phyloP scores from a whole-genome alignment of 2,797 vertebrate genomes.

The Microctenopoma stevenorrisi region DNA sequence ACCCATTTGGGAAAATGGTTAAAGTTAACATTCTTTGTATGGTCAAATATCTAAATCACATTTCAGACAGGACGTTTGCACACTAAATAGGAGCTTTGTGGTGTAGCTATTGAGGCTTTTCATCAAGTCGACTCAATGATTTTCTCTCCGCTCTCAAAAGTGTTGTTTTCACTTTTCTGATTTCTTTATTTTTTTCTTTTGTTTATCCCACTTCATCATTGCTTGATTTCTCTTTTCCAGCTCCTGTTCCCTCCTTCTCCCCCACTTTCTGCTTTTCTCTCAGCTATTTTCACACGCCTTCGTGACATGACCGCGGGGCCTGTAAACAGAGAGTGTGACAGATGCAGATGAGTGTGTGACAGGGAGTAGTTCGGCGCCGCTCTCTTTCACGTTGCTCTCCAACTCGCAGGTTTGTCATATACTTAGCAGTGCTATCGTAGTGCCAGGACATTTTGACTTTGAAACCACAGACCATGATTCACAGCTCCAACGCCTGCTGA shows the following conservation, averaged over 20 bases:
- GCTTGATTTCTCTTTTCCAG: constrained; percentile 56
- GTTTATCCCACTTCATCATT: constrained; percentile 61
- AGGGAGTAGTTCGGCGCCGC: constrained; percentile 46
- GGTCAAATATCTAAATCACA: constrained; percentile 17
- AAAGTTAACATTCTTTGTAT: constrained; percentile 3
- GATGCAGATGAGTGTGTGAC: constrained; percentile 68
- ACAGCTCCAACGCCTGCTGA: not conserved
- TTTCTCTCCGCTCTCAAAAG: constrained; percentile 27
- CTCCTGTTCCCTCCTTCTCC: constrained; percentile 36
- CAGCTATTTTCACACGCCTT: constrained; percentile 59
- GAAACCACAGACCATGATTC: not conserved
- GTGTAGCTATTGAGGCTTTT: constrained; percentile 35
- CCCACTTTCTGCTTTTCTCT: constrained; percentile 43
- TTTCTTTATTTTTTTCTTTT: constrained; percentile 48
- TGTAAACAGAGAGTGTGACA: constrained; percentile 68
- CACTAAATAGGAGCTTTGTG: constrained; percentile 41
- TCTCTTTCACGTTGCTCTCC: constrained; percentile 41
- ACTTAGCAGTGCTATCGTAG: constrained; percentile 51
- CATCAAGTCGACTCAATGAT: constrained; percentile 51
- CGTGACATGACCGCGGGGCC: constrained; percentile 67
- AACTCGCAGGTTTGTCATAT: constrained; percentile 45
- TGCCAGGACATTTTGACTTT: constrained; percentile 43
- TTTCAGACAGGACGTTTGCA: constrained; percentile 26
- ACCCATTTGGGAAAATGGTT: constrained; percentile 3
- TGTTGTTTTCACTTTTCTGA: constrained; percentile 36